These are phyloP conservation scores for Pseudorhiza aurosa DNA, from an alignment of 30 jellyfish, hydroid and myxozoan genomes.

Conservation along the genomic window DNA sequence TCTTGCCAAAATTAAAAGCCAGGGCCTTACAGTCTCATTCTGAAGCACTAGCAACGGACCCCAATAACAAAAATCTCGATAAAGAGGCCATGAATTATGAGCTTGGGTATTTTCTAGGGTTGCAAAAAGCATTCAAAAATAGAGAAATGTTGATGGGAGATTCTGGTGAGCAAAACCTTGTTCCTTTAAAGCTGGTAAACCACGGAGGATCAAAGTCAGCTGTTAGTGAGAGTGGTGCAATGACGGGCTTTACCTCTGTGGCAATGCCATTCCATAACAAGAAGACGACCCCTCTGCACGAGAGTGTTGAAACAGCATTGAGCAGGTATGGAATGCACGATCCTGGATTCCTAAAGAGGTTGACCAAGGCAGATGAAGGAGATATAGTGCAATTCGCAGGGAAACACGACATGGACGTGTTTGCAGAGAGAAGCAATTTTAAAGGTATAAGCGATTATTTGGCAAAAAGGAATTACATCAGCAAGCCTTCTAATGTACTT, in stretches of 20 bases:
- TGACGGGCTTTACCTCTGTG: constrained; percentile 66
- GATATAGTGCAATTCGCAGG: constrained; percentile 66
- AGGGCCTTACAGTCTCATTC: constrained; percentile 46
- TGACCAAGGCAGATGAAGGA: constrained; percentile 65
- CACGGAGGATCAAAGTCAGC: constrained; percentile 15
- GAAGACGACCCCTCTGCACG: constrained; percentile 39
- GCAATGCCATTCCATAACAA: constrained; percentile 49
- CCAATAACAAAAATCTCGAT: constrained; percentile 40
- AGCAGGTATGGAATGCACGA: constrained; percentile 45
- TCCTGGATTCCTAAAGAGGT: constrained; percentile 57
- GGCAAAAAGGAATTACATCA: constrained; percentile 21
- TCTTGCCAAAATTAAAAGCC: constrained; percentile 63
- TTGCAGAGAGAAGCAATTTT: constrained; percentile 58
- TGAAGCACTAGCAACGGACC: constrained; percentile 21
- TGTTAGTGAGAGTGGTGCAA: constrained; percentile 23
- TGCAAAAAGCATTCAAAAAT: constrained; percentile 64
- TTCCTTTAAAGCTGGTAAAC: constrained; percentile 25
- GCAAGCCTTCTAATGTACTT: constrained; percentile 13
- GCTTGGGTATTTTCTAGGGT: constrained; percentile 62
- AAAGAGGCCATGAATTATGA: constrained; percentile 75
- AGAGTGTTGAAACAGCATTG: constrained; percentile 27
- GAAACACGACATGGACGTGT: constrained; percentile 61
- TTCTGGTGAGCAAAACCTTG: constrained; percentile 11
- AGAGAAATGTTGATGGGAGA: constrained; percentile 34
- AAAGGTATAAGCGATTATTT: constrained; percentile 54